A percentile compares a stretch with the other conserved stretches of the same genome.
Evolutionary conservation across 2,888 invertebrate genomes (phyloP).

Genomic region (Drosophila putrida): DNA sequence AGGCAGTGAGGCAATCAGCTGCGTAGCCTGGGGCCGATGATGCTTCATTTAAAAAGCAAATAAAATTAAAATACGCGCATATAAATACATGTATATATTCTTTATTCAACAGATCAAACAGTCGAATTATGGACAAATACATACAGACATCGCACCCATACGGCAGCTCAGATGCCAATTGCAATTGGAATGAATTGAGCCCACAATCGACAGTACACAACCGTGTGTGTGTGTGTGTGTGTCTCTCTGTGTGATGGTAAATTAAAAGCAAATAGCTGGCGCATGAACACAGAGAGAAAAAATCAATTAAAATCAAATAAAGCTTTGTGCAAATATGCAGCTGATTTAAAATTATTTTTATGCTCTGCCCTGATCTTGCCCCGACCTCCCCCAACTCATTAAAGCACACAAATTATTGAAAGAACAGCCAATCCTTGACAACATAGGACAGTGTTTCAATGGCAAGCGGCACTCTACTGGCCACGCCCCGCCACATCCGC

Average conservation of each 20-base stretch:
- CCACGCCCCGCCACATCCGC: slow-evolving; percentile 21
- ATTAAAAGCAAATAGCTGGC: slow-evolving; percentile 73
- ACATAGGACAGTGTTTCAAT: slow-evolving; percentile 63
- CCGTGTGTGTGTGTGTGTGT: slow-evolving; percentile 8
- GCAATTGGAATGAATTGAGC: slow-evolving; percentile 42
- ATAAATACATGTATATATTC: slow-evolving; percentile 36
- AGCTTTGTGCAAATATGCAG: slow-evolving; percentile 77
- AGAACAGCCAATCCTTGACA: slow-evolving; percentile 18
- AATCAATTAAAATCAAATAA: slow-evolving; percentile 79
- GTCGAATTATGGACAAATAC: slow-evolving; percentile 58
- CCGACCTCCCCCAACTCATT: slow-evolving; percentile 38
- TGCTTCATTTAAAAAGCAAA: slow-evolving; percentile 80
- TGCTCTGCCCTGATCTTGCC: slow-evolving; percentile 11
- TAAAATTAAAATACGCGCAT: slow-evolving; percentile 78
- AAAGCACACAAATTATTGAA: slow-evolving; percentile 68
- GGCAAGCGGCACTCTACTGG: slow-evolving; percentile 42
- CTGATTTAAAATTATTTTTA: slow-evolving; percentile 76
- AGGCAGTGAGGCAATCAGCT: slow-evolving; percentile 73
- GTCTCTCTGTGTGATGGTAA: slow-evolving; percentile 51
- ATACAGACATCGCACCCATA: slow-evolving; percentile 23
- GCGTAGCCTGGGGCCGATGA: slow-evolving; percentile 61
- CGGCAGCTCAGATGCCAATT: slow-evolving; percentile 56
- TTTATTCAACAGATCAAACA: slow-evolving; percentile 61
- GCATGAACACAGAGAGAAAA: slow-evolving; percentile 32
- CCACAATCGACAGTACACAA: slow-evolving; percentile 27